Evolutionary conservation across 2,113 vertebrate species (phyloP).

Genomic region (Oncorhynchus clarkii): DNA sequence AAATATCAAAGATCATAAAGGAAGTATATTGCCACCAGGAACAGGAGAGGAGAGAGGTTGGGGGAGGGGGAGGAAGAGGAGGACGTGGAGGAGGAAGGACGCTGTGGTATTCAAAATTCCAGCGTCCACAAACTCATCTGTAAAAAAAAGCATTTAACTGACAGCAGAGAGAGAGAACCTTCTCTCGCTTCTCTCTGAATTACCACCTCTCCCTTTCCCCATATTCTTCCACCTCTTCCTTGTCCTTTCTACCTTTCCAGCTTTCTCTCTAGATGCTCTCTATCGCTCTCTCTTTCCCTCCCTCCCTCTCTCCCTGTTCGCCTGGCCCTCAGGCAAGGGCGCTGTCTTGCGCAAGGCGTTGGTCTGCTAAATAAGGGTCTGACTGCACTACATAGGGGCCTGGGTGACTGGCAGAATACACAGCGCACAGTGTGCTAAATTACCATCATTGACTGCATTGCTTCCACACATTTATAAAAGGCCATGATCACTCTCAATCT

Average conservation of each 20-base stretch:
- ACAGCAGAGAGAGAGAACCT: conserved; percentile 41
- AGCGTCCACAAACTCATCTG: conserved; percentile 46
- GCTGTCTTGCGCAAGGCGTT: conserved; percentile 46
- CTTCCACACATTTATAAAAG: conserved; percentile 66
- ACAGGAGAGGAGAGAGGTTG: conserved; percentile 21
- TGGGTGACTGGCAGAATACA: conserved; percentile 29
- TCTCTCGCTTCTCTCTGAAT: conserved; percentile 14
- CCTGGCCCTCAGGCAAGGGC: conserved; percentile 12
- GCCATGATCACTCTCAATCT: conserved; percentile 73
- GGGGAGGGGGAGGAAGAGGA: conserved; percentile 24
- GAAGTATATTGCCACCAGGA: neutral
- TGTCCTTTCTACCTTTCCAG: conserved; percentile 10
- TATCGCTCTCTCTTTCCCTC: neutral
- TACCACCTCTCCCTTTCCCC: conserved; percentile 9
- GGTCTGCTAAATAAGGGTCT: conserved; percentile 58
- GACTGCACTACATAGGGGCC: conserved; percentile 39
- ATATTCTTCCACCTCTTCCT: conserved; percentile 21
- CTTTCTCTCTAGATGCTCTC: conserved; percentile 11
- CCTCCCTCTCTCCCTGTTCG: neutral
- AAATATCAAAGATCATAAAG: neutral
- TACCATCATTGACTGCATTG: conserved; percentile 72
- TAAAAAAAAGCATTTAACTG: conserved; percentile 66
- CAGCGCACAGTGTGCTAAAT: conserved; percentile 59
- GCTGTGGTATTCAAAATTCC: conserved; percentile 54
- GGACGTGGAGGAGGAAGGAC: conserved; percentile 26